These are phyloP conservation scores for Eufriesea mexicana DNA, from an alignment of 1,140 invertebrate species.

Conservation along the genomic window DNA sequence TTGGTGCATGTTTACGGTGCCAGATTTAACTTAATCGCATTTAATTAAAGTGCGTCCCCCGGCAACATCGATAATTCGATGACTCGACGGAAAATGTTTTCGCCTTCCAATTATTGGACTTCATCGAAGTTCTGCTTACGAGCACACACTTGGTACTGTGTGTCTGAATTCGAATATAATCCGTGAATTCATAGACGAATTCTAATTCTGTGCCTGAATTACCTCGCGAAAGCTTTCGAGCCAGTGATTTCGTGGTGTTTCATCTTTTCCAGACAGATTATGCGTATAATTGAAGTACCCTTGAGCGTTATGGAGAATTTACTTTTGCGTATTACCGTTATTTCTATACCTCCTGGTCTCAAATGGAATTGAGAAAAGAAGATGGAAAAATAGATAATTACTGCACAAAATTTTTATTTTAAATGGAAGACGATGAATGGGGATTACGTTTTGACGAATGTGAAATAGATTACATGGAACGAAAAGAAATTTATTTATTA, in stretches of 20 bases:
- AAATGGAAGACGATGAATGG: no score
- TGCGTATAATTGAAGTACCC: background rate
- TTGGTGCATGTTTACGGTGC: conserved; percentile 8
- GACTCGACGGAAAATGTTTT: conserved; percentile 58
- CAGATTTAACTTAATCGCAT: conserved; percentile 44
- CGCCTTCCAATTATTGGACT: conserved; percentile 56
- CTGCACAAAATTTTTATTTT: no score
- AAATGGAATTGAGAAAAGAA: background rate
- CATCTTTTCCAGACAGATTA: background rate
- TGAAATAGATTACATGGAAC: no score
- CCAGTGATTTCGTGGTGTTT: conserved; percentile 14
- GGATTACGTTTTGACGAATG: no score
- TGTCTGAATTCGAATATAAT: conserved; percentile 10
- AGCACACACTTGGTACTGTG: background rate
- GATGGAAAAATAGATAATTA: background rate
- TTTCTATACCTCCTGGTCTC: background rate
- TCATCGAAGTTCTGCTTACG: conserved; percentile 32
- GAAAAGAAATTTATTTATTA: no score
- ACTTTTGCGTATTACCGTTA: background rate
- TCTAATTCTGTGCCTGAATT: conserved; percentile 28
- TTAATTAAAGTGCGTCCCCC: conserved; percentile 45
- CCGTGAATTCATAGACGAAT: conserved; percentile 25
- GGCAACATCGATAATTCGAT: conserved; percentile 41
- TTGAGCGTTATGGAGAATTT: background rate
- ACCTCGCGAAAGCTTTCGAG: conserved; percentile 15